Conservation (phyloP, 1,140 invertebrate genomes). For the Eubasilissa regina region DNA sequence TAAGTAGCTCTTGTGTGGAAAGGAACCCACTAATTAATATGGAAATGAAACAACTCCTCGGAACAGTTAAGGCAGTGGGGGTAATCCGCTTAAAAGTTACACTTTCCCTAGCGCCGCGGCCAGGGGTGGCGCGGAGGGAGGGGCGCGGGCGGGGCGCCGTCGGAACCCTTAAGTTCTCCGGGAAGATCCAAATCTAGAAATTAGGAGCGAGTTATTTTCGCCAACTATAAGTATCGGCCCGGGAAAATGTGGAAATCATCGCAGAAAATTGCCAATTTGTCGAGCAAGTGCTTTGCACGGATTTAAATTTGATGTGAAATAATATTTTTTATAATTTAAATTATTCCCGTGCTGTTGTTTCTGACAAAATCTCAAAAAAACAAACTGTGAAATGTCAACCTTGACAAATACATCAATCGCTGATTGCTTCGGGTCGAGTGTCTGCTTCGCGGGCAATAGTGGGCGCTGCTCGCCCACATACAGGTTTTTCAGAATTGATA, state of each 20-base stretch:
- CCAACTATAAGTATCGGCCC: conserved; percentile 12
- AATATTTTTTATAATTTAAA: background rate
- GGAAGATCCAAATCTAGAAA: conserved; percentile 27
- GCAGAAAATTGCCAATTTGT: conserved; percentile 7
- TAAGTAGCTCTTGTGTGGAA: conserved; percentile 47
- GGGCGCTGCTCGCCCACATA: no score
- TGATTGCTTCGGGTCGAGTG: no score
- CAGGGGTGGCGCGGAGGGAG: no score
- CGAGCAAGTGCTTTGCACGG: background rate
- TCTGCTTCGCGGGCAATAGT: no score
- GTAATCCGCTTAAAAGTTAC: conserved; percentile 58
- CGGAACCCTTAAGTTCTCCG: background rate
- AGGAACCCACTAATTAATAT: conserved; percentile 54
- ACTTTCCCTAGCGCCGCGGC: conserved; percentile 50
- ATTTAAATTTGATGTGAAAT: background rate
- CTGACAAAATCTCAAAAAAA: background rate
- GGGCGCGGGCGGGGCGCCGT: no score
- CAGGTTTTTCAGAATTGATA: no score
- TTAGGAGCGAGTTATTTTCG: conserved; percentile 34
- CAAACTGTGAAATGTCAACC: no score
- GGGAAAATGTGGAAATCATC: conserved; percentile 33
- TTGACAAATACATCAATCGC: no score
- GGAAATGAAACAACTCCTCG: conserved; percentile 54
- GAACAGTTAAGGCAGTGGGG: conserved; percentile 20
- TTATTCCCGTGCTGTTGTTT: background rate